Evolutionary conservation across 1,140 invertebrate genomes (phyloP).

Genomic region (Drosophila pachea): DNA sequence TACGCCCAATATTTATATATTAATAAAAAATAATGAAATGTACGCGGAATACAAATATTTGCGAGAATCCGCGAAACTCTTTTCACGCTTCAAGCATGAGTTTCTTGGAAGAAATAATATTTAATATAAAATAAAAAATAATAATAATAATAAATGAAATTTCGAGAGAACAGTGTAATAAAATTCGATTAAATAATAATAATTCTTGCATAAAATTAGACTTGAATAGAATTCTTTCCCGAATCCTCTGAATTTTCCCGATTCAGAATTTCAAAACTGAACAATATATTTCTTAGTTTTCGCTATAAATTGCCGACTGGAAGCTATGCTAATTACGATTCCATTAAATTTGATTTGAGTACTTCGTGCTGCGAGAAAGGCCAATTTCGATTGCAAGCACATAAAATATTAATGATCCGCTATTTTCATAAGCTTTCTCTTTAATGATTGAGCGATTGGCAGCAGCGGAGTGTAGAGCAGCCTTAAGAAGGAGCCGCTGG

Average conservation of each 20-base stretch:
- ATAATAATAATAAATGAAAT: not conserved
- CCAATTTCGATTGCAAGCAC: not conserved
- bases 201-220: no score
- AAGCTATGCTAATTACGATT: not conserved
- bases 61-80: not conserved
- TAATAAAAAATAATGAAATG: not conserved
- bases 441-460: slow-evolving; percentile 46
- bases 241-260: no score
- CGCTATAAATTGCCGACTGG: no score
- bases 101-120: not conserved
- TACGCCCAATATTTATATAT: not conserved
- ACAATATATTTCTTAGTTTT: no score
- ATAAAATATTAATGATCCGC: slow-evolving; percentile 34
- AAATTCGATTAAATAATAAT: no score
- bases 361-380: no score
- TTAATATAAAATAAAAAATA: not conserved
- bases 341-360: not conserved
- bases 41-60: not conserved
- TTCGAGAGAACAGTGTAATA: not conserved
- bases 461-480: not conserved
- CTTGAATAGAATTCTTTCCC: no score
- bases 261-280: no score
- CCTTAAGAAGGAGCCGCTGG: not conserved
- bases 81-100: not conserved
- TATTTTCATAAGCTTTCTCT: slow-evolving; percentile 26